Base-by-base conservation (phyloP, 2,888 invertebrate genomes). In the Sylvicola fuscatus region DNA sequence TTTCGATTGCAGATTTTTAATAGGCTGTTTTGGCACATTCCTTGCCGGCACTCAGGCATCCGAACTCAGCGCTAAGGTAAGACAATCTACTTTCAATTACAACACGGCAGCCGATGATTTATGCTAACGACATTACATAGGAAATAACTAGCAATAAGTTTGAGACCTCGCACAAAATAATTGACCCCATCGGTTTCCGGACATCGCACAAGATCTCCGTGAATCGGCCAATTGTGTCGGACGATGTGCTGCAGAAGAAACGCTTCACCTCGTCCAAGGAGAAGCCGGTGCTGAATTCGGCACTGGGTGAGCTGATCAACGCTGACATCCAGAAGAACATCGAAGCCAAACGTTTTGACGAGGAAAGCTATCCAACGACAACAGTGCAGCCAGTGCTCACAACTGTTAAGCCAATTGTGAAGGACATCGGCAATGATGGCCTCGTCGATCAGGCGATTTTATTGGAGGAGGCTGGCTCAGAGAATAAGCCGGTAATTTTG, bases 401-500 rank as follows among this genome's bases (percentile, higher is more conserved):
- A 2, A 62, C 63, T 12, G 54, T 14, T 3, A 60, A 4, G 46
- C 48, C 10, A 35, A 36, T 11, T 14, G n/a, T 27, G 33, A 37
- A 33, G 36, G 34, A 27, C 16, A 28, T 8, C 59, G 50, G 27
- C 63, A 49, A 65, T 36, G 58, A 62, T 10, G 56, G 51, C 2
- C 51, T 60, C n/a, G 48, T 57, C 13, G 58, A 60, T 39, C 66
- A 68, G 30, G 60, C 64, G 34, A 55, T 64, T n/a, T 65, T 64
- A 35, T 52, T 72, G 14, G 67, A 70, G 41, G 66, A 68, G 2
- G 72, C 74, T 29, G 73, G 72, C 13, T 69, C 73, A 13, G 77
- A 76, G 50, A 72, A 72, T 46, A 70, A 66, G 42, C 68, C 68
- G 32, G 35, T 34, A 32, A n/a, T n/a, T n/a, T n/a, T n/a, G n/a